Evolutionary conservation across 2,113 vertebrate species (phyloP).

Genomic region (Triplophysa dalaica): DNA sequence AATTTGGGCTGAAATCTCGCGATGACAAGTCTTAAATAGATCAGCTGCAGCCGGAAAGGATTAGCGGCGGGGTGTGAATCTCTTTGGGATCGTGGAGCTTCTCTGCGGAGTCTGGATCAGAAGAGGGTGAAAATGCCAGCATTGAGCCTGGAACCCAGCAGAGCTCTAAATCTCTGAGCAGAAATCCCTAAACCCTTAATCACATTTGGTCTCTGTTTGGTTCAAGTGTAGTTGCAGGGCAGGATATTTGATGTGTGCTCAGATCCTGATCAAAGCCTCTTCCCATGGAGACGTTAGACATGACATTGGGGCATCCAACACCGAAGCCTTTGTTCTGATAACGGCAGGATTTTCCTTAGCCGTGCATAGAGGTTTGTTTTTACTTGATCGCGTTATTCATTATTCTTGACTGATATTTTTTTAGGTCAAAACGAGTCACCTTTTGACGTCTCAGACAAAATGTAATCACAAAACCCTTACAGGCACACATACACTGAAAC

Average conservation of each 20-base stretch:
- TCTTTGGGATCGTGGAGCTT: constrained; percentile 33
- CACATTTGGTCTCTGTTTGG: constrained; percentile 44
- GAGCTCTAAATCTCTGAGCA: constrained; percentile 34
- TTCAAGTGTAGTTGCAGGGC: constrained; percentile 9
- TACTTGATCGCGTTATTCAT: not conserved
- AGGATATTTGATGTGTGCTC: constrained; percentile 45
- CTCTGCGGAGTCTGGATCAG: constrained; percentile 15
- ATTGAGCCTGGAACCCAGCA: constrained; percentile 36
- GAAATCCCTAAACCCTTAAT: constrained; percentile 50
- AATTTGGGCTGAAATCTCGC: constrained; percentile 66
- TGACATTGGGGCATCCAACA: constrained; percentile 30
- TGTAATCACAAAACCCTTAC: not conserved
- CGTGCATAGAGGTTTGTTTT: not conserved
- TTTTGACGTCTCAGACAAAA: not conserved
- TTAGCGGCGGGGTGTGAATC: constrained; percentile 47
- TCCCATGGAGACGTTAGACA: constrained; percentile 34
- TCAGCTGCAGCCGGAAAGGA: constrained; percentile 59
- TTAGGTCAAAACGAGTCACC: not conserved
- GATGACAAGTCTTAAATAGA: constrained; percentile 70
- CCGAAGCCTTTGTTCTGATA: constrained; percentile 23
- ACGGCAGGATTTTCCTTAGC: not conserved
- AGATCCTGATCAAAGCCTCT: constrained; percentile 51
- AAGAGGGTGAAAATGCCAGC: constrained; percentile 33
- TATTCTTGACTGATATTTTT: not conserved
- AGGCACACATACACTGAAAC: constrained; percentile 10